These are phyloP conservation scores for Cryptotis parvus DNA, from an alignment of 2,113 vertebrate genomes.

Conservation along the genomic window DNA sequence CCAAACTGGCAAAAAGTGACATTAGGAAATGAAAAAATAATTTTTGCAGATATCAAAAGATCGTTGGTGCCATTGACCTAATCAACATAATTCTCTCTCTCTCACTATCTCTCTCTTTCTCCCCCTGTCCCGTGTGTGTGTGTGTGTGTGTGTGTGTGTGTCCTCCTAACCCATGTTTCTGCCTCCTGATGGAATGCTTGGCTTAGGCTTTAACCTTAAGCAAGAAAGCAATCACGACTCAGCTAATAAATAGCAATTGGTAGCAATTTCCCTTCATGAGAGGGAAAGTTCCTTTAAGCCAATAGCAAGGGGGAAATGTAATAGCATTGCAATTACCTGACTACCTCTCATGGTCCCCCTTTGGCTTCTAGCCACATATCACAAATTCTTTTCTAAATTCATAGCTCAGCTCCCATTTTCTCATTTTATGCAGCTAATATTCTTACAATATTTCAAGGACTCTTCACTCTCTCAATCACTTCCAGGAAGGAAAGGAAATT, in stretches of 20 bases:
- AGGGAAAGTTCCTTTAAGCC: constrained; percentile 1
- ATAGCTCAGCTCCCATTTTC: constrained; percentile 61
- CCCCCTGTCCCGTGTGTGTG: neutral
- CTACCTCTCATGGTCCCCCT: neutral
- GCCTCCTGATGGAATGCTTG: constrained; percentile 22
- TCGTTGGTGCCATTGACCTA: neutral
- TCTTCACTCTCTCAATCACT: constrained; percentile 62
- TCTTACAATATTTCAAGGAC: constrained; percentile 60
- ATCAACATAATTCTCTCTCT: neutral
- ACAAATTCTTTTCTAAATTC: constrained; percentile 72
- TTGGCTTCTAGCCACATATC: neutral
- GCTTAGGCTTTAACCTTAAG: constrained; percentile 22
- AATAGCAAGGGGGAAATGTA: neutral
- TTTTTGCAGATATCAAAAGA: neutral
- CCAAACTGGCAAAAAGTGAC: neutral
- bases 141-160: too few relatives aligned
- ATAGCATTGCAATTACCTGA: neutral
- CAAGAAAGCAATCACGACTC: constrained; percentile 1
- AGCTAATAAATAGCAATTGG: constrained; percentile 13
- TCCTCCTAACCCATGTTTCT: neutral
- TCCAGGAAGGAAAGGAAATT: constrained; percentile 73
- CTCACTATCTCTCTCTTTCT: neutral
- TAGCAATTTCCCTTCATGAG: neutral
- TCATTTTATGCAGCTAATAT: constrained; percentile 67
- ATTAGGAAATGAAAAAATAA: neutral